Evolutionary conservation across 2,797 vertebrate genomes (phyloP).

Genomic region (Pempheris klunzingeri): DNA sequence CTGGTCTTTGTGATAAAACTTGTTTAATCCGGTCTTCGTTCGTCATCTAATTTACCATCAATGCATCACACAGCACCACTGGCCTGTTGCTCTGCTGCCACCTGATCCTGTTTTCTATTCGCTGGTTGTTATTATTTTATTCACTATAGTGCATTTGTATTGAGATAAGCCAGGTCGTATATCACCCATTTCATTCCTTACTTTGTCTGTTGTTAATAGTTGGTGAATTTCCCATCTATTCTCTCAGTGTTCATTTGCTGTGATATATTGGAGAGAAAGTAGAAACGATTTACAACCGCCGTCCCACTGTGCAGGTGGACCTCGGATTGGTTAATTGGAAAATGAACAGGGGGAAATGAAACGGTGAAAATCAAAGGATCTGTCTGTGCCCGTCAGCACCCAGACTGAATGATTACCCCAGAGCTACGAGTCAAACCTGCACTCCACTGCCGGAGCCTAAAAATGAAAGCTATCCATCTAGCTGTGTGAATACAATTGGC

Average conservation of each 20-base stretch:
- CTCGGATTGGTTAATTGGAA: conserved; percentile 61
- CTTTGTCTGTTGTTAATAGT: conserved; percentile 26
- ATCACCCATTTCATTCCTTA: conserved; percentile 22
- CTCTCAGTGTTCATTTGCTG: conserved; percentile 37
- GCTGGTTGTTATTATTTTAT: background rate
- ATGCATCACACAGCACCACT: conserved; percentile 12
- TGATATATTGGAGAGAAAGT: conserved; percentile 51
- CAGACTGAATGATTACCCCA: conserved; percentile 70
- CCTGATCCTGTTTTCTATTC: background rate
- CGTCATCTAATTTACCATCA: background rate
- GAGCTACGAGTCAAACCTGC: conserved; percentile 35
- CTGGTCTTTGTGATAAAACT: conserved; percentile 18
- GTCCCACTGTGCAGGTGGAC: conserved; percentile 53
- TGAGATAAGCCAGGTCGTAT: background rate
- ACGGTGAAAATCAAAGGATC: conserved; percentile 69
- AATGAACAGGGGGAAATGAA: conserved; percentile 65
- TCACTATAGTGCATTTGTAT: conserved; percentile 11
- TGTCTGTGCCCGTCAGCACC: conserved; percentile 57
- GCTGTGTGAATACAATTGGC: conserved; percentile 58
- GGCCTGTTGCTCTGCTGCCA: background rate
- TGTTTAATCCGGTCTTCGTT: conserved; percentile 10
- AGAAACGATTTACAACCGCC: conserved; percentile 54
- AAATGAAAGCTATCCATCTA: conserved; percentile 64
- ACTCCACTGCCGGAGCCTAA: background rate
- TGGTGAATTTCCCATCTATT: conserved; percentile 41